phyloP scores from a whole-genome alignment of 2,113 vertebrate species.

The Eudorcas thomsonii region DNA sequence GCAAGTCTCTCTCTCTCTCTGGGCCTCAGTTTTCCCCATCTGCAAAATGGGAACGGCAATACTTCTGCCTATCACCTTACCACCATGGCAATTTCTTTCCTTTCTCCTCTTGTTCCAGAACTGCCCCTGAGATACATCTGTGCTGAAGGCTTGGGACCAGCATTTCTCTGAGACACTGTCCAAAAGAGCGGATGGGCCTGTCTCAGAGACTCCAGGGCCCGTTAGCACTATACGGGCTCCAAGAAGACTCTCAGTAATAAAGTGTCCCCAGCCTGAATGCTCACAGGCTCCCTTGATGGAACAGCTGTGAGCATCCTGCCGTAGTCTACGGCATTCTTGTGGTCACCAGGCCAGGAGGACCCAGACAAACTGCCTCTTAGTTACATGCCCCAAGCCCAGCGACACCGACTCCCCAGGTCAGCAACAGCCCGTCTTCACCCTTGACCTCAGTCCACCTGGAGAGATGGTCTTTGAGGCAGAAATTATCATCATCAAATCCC shows the following conservation, averaged over 20 bases:
- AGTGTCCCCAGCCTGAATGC: neutral
- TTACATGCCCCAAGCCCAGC: neutral
- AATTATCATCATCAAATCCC: neutral
- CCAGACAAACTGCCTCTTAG: neutral
- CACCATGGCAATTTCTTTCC: neutral
- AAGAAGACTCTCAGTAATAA: neutral
- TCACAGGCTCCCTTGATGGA: accelerated
- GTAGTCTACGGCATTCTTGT: accelerated
- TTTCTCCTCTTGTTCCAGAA: neutral
- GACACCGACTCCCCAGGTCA: accelerated
- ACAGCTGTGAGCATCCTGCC: accelerated
- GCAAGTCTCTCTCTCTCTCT: neutral
- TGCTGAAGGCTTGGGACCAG: neutral
- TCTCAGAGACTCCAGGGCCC: neutral
- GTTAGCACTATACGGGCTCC: accelerated
- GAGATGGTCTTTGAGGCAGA: neutral
- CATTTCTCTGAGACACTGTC: neutral
- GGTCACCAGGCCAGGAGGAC: accelerated
- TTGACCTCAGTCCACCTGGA: neutral
- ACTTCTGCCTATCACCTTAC: no score
- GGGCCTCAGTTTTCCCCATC: neutral
- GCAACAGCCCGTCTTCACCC: accelerated
- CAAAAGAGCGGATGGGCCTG: neutral
- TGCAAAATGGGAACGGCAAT: neutral
- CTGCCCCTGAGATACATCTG: neutral